Percentiles rank a stretch among this genome's conserved stretches.
Evolutionary conservation across 2,888 invertebrate genomes (phyloP).

Genomic region (Leucoptera coffeella): DNA sequence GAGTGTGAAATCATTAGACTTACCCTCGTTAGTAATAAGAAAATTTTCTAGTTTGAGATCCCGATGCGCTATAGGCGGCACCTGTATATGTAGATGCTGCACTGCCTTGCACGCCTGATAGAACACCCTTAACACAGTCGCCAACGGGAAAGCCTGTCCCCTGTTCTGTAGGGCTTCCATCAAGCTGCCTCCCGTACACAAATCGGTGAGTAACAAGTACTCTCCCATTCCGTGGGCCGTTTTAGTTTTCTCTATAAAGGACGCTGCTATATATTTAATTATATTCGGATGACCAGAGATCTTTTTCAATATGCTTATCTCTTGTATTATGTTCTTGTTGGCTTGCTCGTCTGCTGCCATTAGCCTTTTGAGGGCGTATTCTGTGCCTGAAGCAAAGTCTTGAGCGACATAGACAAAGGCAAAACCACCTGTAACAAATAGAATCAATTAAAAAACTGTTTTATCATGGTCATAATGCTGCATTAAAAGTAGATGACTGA

Average conservation of each 20-base stretch:
- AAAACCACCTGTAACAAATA: constrained; percentile 77
- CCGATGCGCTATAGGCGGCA: constrained; percentile 87
- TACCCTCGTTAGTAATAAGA: constrained; percentile 77
- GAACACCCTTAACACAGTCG: constrained; percentile 75
- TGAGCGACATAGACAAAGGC: constrained; percentile 93
- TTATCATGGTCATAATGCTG: background rate
- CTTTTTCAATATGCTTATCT: constrained; percentile 80
- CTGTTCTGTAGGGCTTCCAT: constrained; percentile 59
- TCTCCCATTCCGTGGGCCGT: constrained; percentile 80
- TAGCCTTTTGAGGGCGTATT: constrained; percentile 88
- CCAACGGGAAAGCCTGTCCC: constrained; percentile 56
- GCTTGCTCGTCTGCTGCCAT: constrained; percentile 79
- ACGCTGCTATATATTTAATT: constrained; percentile 82
- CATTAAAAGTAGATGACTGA: no score
- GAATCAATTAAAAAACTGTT: background rate
- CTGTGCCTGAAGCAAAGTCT: constrained; percentile 77
- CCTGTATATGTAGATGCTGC: constrained; percentile 88
- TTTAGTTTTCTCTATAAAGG: constrained; percentile 71
- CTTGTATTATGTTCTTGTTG: constrained; percentile 71
- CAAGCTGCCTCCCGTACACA: constrained; percentile 80
- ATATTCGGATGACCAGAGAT: constrained; percentile 89
- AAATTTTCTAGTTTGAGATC: constrained; percentile 97
- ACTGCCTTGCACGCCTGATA: constrained; percentile 89
- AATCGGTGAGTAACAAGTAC: constrained; percentile 86
- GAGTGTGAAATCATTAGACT: no score